phyloP scores from a whole-genome alignment of 1,140 invertebrate genomes.

The Macrobrachium rosenbergii region DNA sequence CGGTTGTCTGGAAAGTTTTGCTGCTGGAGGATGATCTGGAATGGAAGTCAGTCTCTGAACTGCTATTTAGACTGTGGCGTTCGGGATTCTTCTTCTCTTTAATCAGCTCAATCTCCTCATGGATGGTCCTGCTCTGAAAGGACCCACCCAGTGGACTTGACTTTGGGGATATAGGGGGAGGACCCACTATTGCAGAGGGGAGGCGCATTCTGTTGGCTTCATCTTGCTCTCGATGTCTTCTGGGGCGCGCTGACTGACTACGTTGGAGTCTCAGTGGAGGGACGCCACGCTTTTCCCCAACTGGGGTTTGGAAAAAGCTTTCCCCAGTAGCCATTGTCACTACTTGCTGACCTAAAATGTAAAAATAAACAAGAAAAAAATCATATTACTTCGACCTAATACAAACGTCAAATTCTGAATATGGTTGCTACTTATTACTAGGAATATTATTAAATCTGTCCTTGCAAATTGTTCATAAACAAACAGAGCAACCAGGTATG shows the following conservation, averaged over 20 bases:
- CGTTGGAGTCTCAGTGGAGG: slow-evolving; percentile 48
- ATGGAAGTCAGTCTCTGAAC: slow-evolving; percentile 37
- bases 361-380: background rate
- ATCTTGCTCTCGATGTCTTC: background rate
- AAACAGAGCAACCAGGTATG: too few relatives aligned
- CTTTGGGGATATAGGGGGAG: background rate
- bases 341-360: background rate
- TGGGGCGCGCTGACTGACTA: slow-evolving; percentile 38
- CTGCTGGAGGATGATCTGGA: background rate
- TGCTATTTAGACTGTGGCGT: background rate
- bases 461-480: too few relatives aligned
- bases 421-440: too few relatives aligned
- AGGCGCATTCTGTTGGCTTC: background rate
- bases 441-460: too few relatives aligned
- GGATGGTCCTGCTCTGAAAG: background rate
- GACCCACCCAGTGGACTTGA: background rate
- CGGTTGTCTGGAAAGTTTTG: background rate
- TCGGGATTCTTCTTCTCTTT: background rate
- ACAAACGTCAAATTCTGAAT: too few relatives aligned
- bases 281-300: slow-evolving; percentile 46
- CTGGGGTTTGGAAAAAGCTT: slow-evolving; percentile 44
- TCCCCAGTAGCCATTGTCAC: slow-evolving; percentile 30
- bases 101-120: slow-evolving; percentile 26
- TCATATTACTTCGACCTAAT: background rate
- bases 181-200: background rate